A percentile compares a stretch with the other conserved stretches of the same genome.
These are phyloP conservation scores for Lycophotia porphyrea DNA, from an alignment of 2,888 invertebrate species.

Conservation along the genomic window DNA sequence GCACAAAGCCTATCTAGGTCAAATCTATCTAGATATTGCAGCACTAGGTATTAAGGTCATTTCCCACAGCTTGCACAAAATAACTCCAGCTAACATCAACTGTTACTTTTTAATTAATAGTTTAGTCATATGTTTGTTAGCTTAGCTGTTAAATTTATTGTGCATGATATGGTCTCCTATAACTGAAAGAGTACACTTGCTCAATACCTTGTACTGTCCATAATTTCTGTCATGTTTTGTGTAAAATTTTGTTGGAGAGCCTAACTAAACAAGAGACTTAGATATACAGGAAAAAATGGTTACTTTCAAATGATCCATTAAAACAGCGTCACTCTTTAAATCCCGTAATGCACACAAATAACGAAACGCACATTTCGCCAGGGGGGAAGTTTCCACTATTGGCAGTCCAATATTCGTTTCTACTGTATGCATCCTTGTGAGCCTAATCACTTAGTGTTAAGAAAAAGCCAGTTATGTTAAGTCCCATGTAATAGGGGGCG, in stretches of 20 bases:
- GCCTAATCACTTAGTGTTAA: neutral
- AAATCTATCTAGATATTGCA: conserved; percentile 23
- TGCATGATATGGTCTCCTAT: neutral
- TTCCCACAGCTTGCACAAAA: neutral
- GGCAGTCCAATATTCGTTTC: neutral
- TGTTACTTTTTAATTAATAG: neutral
- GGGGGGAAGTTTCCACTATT: neutral
- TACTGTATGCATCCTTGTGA: neutral
- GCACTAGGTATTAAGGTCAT: conserved; percentile 13
- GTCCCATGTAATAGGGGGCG: no score
- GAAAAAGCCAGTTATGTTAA: no score
- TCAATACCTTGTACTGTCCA: neutral
- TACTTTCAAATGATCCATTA: neutral
- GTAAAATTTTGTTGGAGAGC: neutral
- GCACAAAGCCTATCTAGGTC: conserved; percentile 18
- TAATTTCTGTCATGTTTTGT: neutral
- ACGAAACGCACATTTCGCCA: neutral
- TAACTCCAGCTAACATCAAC: neutral
- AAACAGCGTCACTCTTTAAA: neutral
- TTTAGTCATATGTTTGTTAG: neutral
- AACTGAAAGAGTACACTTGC: neutral
- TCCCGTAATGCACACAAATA: neutral
- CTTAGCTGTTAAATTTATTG: neutral
- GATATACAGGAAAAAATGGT: no score
- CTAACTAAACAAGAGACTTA: neutral